Conservation (phyloP, 2,797 vertebrate species). For the Enteromius radiatus region DNA sequence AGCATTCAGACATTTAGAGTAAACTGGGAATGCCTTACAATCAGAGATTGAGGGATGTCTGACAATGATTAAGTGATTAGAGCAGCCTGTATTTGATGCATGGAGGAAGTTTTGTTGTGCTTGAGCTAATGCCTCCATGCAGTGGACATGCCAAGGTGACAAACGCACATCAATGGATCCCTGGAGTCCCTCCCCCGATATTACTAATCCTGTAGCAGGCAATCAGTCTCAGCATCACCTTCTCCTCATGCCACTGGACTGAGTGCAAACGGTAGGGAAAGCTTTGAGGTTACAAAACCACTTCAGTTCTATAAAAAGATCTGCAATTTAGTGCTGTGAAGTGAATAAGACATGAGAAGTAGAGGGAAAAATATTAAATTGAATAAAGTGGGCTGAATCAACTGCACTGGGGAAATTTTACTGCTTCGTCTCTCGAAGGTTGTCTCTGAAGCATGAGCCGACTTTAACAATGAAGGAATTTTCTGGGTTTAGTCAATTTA, state of each 20-base stretch:
- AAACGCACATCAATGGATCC: constrained; percentile 44
- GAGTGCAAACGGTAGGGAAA: constrained; percentile 29
- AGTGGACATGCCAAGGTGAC: constrained; percentile 53
- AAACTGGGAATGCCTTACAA: constrained; percentile 16
- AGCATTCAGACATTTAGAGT: not conserved
- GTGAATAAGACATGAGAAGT: constrained; percentile 41
- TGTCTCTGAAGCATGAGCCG: not conserved
- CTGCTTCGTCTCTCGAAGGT: not conserved
- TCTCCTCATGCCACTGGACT: constrained; percentile 11
- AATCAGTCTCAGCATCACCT: constrained; percentile 44
- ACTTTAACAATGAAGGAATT: not conserved
- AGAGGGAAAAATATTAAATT: constrained; percentile 29
- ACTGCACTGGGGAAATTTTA: constrained; percentile 30
- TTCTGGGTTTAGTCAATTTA: not conserved
- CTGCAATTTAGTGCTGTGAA: constrained; percentile 19
- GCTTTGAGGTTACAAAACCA: constrained; percentile 43
- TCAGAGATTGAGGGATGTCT: constrained; percentile 3
- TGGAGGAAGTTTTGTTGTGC: constrained; percentile 1
- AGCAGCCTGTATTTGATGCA: constrained; percentile 17
- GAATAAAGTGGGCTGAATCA: constrained; percentile 27
- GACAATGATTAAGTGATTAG: constrained; percentile 29
- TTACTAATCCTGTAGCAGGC: constrained; percentile 54
- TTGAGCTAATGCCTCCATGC: constrained; percentile 39
- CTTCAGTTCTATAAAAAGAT: constrained; percentile 34
- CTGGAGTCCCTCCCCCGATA: constrained; percentile 37